Base-by-base conservation (phyloP, 2,113 vertebrate species). In the Triplophysa rosa region DNA sequence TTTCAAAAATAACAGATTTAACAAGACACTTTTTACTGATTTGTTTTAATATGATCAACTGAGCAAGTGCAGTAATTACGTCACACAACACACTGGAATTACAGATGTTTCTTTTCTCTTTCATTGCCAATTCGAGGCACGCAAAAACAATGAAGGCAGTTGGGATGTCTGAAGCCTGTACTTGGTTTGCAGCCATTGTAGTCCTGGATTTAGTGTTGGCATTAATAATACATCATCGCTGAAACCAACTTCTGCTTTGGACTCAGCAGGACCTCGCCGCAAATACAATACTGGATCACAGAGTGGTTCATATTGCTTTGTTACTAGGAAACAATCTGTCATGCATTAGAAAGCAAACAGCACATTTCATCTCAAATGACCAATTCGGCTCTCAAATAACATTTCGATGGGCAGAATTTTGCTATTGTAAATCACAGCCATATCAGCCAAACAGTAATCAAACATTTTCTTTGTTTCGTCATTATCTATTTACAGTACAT, bases 201-300 rank as follows among this genome's bases (percentile, higher is more conserved):
- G 90, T 92, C 89, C 91, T 90, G 90, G 92, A 90, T 92, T 92
- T 91, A 86, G 85, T 88, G 87, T 89, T 91, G 90, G 92, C 92
- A 91, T 91, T 93, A 91, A 93, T 93, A 91, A 93, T 92, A 93
- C 92, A 94, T 94, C 91, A 93, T 90, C 87, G 90, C 90, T 92
- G 91, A 92, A 93, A 93, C 91, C 91, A 92, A 92, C 89, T 91
- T 88, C 78, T 87, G 90, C 91, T 90, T 90, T 85, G 87, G 87
- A 88, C 91, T 89, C 92, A 91, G 91, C 90, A 89, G 90, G 89
- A 87, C 89, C 87, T 87, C 86, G 82, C 84, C 70, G 87, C 82
- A 89, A 87, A 90, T 91, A 91, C 88, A 87, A 87, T 86, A 89
- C 89, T 88, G 91, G 92, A 92, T 92, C 91, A 91, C 90, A 92